Percentiles rank a stretch among this genome's conserved stretches.
Evolutionary conservation across 2,113 vertebrate species (phyloP).

Genomic region (Chinchilla lanigera): DNA sequence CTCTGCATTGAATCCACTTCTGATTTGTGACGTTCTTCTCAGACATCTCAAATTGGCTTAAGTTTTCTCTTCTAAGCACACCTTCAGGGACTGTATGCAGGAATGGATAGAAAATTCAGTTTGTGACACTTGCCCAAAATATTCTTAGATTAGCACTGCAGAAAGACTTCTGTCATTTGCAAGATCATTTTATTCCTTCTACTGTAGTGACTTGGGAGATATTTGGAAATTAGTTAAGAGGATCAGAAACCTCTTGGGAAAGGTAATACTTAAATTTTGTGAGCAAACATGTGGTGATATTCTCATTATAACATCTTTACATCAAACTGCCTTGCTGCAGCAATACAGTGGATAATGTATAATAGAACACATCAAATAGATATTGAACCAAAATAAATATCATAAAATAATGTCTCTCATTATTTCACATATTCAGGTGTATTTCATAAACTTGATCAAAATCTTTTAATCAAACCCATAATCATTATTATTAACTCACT

Average conservation of each 20-base stretch:
- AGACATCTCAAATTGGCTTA: background rate
- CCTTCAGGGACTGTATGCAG: background rate
- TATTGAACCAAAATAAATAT: background rate
- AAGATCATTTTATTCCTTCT: background rate
- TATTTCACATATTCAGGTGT: constrained; percentile 20
- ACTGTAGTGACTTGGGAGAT: constrained; percentile 1
- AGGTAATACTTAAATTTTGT: background rate
- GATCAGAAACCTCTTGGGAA: background rate
- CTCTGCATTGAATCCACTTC: background rate
- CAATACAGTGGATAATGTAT: background rate
- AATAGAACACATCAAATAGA: background rate
- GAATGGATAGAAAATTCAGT: background rate
- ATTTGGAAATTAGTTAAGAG: constrained; percentile 4
- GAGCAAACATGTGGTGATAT: background rate
- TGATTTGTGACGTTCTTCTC: background rate
- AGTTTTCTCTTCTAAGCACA: background rate
- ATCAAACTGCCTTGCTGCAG: background rate
- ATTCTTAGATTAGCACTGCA: background rate
- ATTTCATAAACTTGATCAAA: background rate
- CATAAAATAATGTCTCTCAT: background rate
- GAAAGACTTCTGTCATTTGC: background rate
- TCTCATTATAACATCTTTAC: background rate
- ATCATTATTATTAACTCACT: background rate
- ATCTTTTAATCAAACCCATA: background rate
- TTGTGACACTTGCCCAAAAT: background rate